Percentiles rank a stretch among this genome's conserved stretches.
These are phyloP conservation scores for Kobus ellipsiprymnus DNA, from an alignment of 2,113 vertebrate genomes.

Conservation along the genomic window DNA sequence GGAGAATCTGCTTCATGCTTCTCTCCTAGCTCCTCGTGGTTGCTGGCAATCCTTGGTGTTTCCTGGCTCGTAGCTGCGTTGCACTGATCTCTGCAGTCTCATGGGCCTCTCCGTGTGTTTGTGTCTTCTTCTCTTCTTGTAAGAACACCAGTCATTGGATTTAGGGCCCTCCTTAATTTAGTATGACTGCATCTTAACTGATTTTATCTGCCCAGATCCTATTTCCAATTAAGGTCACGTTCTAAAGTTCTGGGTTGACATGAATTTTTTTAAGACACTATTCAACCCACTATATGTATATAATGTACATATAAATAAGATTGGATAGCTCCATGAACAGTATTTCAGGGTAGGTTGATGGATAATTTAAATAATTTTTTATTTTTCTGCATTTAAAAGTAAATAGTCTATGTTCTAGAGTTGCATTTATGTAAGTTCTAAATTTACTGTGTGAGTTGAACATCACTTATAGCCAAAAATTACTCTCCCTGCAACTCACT, in stretches of 20 bases:
- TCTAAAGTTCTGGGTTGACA: background rate
- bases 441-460: background rate
- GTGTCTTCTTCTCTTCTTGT: background rate
- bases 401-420: background rate
- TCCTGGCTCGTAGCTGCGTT: background rate
- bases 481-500: background rate
- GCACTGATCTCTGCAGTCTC: background rate
- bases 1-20: background rate
- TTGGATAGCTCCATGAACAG: background rate
- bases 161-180: background rate
- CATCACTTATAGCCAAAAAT: background rate
- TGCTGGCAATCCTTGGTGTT: background rate
- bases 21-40: background rate
- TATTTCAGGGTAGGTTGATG: background rate
- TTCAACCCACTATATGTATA: background rate
- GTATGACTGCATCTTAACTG: background rate
- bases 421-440: constrained; percentile 15
- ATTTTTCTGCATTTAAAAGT: constrained; percentile 8
- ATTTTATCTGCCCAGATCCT: background rate
- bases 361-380: background rate
- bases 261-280: background rate
- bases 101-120: background rate
- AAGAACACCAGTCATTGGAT: background rate
- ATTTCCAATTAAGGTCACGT: background rate
- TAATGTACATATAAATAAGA: background rate